A percentile compares a stretch with the other conserved stretches of the same genome.
These are phyloP conservation scores for Drosophila robusta DNA, from an alignment of 2,888 invertebrate genomes.

Conservation along the genomic window DNA sequence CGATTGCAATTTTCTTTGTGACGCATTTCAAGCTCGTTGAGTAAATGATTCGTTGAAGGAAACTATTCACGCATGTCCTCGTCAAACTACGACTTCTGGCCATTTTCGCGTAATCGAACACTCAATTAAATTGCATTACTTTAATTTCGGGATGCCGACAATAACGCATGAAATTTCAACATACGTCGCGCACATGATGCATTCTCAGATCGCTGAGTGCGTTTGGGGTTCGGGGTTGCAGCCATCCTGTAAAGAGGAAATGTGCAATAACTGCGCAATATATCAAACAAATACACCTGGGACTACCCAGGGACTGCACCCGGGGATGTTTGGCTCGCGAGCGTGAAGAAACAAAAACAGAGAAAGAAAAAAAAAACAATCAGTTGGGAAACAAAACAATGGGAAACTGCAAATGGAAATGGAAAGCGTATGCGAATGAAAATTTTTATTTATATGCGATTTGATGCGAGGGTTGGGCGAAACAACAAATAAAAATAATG, in stretches of 20 bases:
- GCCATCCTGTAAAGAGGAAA: conserved; percentile 5
- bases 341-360: conserved; percentile 45
- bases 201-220: conserved; percentile 58
- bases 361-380: conserved; percentile 23
- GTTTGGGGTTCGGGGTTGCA: neutral
- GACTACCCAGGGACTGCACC: conserved; percentile 48
- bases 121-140: conserved; percentile 68
- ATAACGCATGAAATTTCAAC: conserved; percentile 60
- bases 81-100: neutral
- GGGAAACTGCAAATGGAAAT: conserved; percentile 58
- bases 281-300: conserved; percentile 76
- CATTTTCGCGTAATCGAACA: conserved; percentile 50
- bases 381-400: conserved; percentile 50
- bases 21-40: neutral
- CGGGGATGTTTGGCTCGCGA: conserved; percentile 63
- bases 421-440: conserved; percentile 48
- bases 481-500: conserved; percentile 65
- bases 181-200: conserved; percentile 72
- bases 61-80: neutral
- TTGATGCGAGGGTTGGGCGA: conserved; percentile 41
- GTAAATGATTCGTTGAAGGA: neutral
- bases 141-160: conserved; percentile 51
- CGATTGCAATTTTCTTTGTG: neutral
- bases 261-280: conserved; percentile 72
- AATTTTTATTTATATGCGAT: conserved; percentile 71